phyloP scores from a whole-genome alignment of 1,140 invertebrate species.

The Achatina immaculata region DNA sequence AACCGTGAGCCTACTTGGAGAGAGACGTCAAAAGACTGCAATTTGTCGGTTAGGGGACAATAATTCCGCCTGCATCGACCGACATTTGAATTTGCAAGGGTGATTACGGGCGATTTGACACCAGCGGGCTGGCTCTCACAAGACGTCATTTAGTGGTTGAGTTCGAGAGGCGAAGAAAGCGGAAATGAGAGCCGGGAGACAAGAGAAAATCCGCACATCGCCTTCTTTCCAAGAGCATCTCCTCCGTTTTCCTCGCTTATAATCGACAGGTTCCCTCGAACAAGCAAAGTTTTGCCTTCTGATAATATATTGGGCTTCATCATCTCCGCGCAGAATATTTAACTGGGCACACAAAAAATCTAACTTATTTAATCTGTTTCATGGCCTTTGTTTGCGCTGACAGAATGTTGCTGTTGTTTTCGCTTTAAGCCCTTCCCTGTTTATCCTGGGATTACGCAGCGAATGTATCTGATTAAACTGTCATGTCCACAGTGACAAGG shows the following conservation, averaged over 20 bases:
- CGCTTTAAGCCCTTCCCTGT: neutral
- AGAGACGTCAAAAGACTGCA: slow-evolving; percentile 34
- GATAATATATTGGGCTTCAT: neutral
- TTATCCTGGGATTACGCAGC: neutral
- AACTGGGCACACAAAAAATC: neutral
- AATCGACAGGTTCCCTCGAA: neutral
- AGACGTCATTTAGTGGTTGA: slow-evolving; percentile 18
- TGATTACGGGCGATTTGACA: slow-evolving; percentile 39
- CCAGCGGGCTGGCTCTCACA: neutral
- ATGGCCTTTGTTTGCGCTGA: neutral
- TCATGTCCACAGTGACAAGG: neutral
- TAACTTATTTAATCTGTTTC: slow-evolving; percentile 5
- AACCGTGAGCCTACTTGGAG: neutral
- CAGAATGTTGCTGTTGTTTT: slow-evolving; percentile 7
- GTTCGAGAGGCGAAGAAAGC: slow-evolving; percentile 15
- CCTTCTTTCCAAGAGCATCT: neutral
- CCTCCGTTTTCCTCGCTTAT: neutral
- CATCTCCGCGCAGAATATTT: neutral
- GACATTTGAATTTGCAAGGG: slow-evolving; percentile 28
- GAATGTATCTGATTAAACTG: neutral
- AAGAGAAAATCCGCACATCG: slow-evolving; percentile 21
- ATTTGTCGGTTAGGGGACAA: slow-evolving; percentile 35
- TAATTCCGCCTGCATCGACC: slow-evolving; percentile 37
- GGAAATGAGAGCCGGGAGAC: slow-evolving; percentile 35
- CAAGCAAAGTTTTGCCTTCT: neutral